These are phyloP conservation scores for Falco naumanni DNA, from an alignment of 2,797 vertebrate genomes.

Conservation along the genomic window DNA sequence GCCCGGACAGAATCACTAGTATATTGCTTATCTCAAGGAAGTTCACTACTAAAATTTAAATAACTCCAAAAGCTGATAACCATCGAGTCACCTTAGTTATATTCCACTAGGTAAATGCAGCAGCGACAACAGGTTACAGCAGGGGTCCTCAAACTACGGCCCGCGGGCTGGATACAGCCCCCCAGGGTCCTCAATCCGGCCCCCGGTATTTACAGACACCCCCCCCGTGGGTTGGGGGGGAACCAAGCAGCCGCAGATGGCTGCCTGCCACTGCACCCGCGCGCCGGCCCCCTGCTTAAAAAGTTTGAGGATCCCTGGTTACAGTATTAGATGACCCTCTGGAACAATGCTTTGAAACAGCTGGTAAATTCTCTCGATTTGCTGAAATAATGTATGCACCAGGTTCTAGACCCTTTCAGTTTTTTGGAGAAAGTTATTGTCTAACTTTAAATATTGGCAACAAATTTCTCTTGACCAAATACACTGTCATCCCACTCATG, in stretches of 20 bases:
- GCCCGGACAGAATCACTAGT: not conserved
- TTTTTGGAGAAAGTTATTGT: not conserved
- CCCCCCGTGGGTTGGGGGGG: no score
- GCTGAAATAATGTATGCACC: not conserved
- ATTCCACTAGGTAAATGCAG: not conserved
- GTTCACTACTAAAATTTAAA: not conserved
- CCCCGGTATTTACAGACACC: no score
- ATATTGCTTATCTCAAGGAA: not conserved
- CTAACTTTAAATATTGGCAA: not conserved
- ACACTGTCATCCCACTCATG: rapidly evolving
- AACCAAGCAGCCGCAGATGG: no score
- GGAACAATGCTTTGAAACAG: not conserved
- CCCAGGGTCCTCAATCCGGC: no score
- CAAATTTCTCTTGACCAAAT: not conserved
- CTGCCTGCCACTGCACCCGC: no score
- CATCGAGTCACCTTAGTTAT: not conserved
- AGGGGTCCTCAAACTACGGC: no score
- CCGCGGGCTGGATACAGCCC: no score
- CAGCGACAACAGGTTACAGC: not conserved
- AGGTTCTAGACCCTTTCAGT: not conserved
- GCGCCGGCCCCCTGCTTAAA: no score
- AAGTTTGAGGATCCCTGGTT: not conserved
- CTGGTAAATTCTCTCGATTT: not conserved
- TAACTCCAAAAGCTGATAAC: not conserved
- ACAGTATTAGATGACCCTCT: not conserved